Percentiles rank a stretch among this genome's conserved stretches.
phyloP scores from a whole-genome alignment of 2,888 invertebrate genomes.

The Ichneumoninae sp. region DNA sequence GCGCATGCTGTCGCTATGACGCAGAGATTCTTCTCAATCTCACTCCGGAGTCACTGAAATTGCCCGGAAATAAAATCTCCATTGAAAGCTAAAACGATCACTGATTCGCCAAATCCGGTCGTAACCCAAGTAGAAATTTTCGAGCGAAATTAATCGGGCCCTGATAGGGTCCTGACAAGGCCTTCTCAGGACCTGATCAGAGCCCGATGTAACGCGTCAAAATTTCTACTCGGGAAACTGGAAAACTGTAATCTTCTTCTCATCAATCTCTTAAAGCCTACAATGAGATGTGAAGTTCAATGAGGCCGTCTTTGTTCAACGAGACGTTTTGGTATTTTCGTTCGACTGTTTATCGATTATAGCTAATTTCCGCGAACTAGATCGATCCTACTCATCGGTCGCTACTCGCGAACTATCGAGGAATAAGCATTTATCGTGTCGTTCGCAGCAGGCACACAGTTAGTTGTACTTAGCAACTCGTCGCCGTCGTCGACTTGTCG shows the following conservation, averaged over 20 bases:
- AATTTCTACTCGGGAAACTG: neutral
- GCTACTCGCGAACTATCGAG: neutral
- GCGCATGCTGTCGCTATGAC: neutral
- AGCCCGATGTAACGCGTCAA: too few relatives aligned
- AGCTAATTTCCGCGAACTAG: neutral
- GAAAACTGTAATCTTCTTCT: neutral
- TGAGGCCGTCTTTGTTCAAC: neutral
- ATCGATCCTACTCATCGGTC: too few relatives aligned
- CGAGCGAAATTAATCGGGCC: too few relatives aligned
- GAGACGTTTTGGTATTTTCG: neutral
- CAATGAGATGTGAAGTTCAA: neutral
- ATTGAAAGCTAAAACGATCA: neutral
- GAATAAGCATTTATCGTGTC: neutral
- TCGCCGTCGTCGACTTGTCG: neutral
- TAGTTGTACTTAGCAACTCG: neutral
- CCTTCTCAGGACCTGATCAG: too few relatives aligned
- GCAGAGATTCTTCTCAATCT: conserved; percentile 32
- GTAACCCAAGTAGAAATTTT: too few relatives aligned
- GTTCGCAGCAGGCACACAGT: neutral
- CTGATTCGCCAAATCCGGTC: neutral
- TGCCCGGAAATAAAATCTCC: too few relatives aligned
- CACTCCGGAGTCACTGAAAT: neutral
- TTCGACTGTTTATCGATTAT: neutral
- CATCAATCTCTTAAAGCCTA: neutral
- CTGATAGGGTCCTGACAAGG: too few relatives aligned